phyloP scores from a whole-genome alignment of 1,140 invertebrate genomes.

The Drosophila kikkawai region DNA sequence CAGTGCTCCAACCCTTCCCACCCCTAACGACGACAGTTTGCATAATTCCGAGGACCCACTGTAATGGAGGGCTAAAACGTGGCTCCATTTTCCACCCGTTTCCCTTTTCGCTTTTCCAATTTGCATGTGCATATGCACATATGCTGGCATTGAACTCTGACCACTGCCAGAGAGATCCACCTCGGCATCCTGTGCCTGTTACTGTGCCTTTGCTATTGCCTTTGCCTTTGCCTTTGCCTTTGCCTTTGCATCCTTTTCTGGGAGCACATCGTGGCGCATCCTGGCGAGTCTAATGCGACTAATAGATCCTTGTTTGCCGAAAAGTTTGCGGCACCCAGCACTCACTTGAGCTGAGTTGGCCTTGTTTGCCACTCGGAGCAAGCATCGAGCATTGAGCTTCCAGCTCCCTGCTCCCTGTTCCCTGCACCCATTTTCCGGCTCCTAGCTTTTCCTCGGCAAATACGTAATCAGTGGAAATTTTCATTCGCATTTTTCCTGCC shows the following conservation, averaged over 20 bases:
- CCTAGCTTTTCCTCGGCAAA: constrained; percentile 48
- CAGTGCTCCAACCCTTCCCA: neutral
- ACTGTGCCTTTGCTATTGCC: neutral
- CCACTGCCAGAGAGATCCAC: constrained; percentile 36
- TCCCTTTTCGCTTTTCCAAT: constrained; percentile 21
- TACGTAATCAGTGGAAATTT: constrained; percentile 82
- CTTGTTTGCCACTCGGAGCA: constrained; percentile 27
- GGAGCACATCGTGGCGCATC: constrained; percentile 16
- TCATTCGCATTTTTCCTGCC: constrained; percentile 68
- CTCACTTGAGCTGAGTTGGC: constrained; percentile 24
- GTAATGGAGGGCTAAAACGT: neutral
- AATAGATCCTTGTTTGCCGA: constrained; percentile 75
- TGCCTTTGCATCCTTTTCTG: constrained; percentile 1
- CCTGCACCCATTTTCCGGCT: neutral
- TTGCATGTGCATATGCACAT: constrained; percentile 57
- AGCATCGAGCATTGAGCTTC: neutral
- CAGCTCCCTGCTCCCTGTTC: neutral
- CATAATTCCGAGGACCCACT: constrained; percentile 11
- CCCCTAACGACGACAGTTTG: neutral
- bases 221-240: neutral
- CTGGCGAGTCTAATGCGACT: constrained; percentile 73
- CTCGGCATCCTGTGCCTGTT: neutral
- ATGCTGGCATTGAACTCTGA: constrained; percentile 56
- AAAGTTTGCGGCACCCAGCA: constrained; percentile 45
- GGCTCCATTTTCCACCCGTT: constrained; percentile 1